Evolutionary conservation across 2,113 vertebrate species (phyloP), one percentile per base, ranked within the genome.

Genomic region (Aegithalos caudatus): DNA sequence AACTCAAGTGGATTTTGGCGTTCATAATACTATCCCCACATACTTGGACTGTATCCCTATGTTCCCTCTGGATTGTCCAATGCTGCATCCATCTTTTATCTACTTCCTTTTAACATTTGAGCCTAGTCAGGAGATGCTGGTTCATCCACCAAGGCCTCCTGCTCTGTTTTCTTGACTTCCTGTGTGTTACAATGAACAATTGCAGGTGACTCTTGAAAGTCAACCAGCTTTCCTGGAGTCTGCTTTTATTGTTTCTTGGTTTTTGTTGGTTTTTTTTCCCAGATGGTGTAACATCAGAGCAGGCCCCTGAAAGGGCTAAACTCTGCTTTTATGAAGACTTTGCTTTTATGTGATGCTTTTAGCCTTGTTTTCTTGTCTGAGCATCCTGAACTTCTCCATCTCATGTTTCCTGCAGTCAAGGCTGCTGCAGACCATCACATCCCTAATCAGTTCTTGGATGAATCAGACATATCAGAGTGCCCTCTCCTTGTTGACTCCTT

Each of bases 231-330:
- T 77, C 27, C 16, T 47, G 33, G 2, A 83, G 2, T 15, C 5
- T 37, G 27, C 1, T 23, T 38, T 47, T 47, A 19, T 13, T 19
- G 25, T 22, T 56, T 33, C 31, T 6, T 27, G 25, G 17, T 53
- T 10, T 25, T 31, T 25, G n/a, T n/a, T n/a, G 9, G 15, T 28
- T n/a, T 33, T 27, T n/a, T 24, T 8, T 1, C 6, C 40, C 1
- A 1, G 25, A 8, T 4, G 48, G 2, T 31, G 57, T 66, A 65
- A 23, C 8, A 62, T 13, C 16, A 33, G 62, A 74, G 14, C 6
- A 74, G 20, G 14, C 4, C 4, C 7, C 25, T 80, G 71, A 82
- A 86, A 47, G 15, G 3, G 8, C 20, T 74, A 17, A 81, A 61
- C 1, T 64, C 40, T 51, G 2, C 6, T 76, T 13, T 83, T 16